Evolutionary conservation across 2,888 invertebrate genomes (phyloP).

Genomic region (Conchocele bisecta): DNA sequence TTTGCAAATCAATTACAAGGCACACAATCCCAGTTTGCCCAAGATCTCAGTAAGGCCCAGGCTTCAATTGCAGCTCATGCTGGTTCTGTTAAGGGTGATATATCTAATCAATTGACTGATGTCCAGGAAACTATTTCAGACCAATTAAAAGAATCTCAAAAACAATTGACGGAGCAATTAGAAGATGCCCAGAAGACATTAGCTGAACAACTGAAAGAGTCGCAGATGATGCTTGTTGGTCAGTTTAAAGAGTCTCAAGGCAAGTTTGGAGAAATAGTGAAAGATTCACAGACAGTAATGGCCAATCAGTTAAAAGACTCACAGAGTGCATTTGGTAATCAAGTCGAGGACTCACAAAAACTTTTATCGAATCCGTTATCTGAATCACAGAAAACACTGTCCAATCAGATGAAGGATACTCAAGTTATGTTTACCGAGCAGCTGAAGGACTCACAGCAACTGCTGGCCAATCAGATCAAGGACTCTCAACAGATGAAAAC

Average conservation of each 20-base stretch:
- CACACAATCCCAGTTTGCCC: conserved; percentile 48
- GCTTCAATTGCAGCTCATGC: conserved; percentile 33
- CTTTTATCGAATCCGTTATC: conserved; percentile 44
- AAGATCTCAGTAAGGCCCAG: conserved; percentile 43
- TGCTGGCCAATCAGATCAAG: conserved; percentile 49
- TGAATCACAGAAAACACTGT: conserved; percentile 51
- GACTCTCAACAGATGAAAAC: conserved; percentile 54
- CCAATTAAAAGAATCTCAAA: conserved; percentile 47
- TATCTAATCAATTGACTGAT: conserved; percentile 31
- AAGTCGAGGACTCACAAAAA: conserved; percentile 56
- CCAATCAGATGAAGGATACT: conserved; percentile 51
- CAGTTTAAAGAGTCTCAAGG: conserved; percentile 53
- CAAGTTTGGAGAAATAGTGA: conserved; percentile 54
- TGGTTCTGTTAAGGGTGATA: conserved; percentile 37
- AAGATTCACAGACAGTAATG: conserved; percentile 45
- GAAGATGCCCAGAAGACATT: conserved; percentile 41
- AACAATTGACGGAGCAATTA: conserved; percentile 37
- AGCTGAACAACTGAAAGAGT: conserved; percentile 40
- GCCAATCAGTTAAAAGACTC: conserved; percentile 52
- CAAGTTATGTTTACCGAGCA: conserved; percentile 47
- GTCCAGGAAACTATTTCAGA: conserved; percentile 28
- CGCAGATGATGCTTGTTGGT: conserved; percentile 31
- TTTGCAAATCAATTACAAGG: conserved; percentile 48
- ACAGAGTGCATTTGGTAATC: conserved; percentile 49
- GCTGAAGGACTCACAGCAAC: conserved; percentile 49